Base-by-base conservation (phyloP, 2,888 invertebrate genomes). In the Lapara coniferarum region DNA sequence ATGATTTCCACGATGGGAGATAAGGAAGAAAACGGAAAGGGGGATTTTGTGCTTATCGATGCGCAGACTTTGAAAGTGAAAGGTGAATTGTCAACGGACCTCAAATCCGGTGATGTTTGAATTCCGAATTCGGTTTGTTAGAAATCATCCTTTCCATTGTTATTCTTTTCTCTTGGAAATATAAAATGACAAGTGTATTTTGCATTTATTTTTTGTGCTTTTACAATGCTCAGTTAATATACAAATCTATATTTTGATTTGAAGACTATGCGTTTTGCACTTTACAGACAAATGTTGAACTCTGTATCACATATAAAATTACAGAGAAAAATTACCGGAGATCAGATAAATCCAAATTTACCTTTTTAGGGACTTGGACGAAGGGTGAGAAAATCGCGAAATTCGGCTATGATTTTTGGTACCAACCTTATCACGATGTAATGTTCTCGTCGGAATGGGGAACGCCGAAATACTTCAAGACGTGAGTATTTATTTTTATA, bases 391-490 rank as follows among this genome's bases (percentile, higher is more conserved):
- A 95, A 75, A 85, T 86, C n/a, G 96, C 97, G 0, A 90, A 95
- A 68, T 98, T 97, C 78, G 98, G 98, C 7, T 99, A 99, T 86
- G 99, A 99, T 88, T 99, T 97, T 86, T 99, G 99, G 99, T 99
- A 99, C 87, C 99, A 99, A 85, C 99, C 99, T 0, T 95, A 97
- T 79, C 97, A 97, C 80, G 97, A 99, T 88, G 95, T 97, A 0
- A 97, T 99, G 96, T 94, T 98, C 30, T 96, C 98, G 14, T 95
- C 97, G 0, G 99, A 99, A 92, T 99, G 99, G 99, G 98, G 98
- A 0, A 95, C 96, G 0, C 99, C 99, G 0, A 96, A 95, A 73
- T 92, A 96, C 67, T 98, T 98, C 85, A 96, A 96, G 78, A 91
- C 90, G 94, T 96, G 75, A 89, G 94, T 85, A 82, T 81, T 69